A percentile compares a stretch with the other conserved stretches of the same genome.
These are phyloP conservation scores for Oryctes rhinoceros DNA, from an alignment of 1,140 invertebrate species.

Conservation along the genomic window DNA sequence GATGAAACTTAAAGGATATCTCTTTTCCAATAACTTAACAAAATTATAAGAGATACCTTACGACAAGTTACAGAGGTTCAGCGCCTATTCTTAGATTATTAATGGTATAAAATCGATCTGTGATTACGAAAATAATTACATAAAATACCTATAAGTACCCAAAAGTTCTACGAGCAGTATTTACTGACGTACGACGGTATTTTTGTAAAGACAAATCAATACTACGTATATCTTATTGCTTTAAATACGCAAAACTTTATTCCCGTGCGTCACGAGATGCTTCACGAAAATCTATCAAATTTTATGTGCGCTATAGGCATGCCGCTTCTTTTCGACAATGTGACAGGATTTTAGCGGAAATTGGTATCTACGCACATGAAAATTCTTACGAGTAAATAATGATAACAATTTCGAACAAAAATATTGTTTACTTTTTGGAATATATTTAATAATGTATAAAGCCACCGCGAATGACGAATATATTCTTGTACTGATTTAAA, in stretches of 20 bases:
- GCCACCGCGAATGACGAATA: too few species aligned
- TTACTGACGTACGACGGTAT: not conserved
- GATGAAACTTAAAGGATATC: too few species aligned
- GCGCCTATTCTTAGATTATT: not conserved
- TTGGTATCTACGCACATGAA: not conserved
- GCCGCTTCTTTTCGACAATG: not conserved
- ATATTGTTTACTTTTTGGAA: too few species aligned
- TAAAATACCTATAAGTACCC: constrained; percentile 2
- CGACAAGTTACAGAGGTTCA: too few species aligned
- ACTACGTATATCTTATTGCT: not conserved
- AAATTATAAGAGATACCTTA: too few species aligned
- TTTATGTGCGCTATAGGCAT: not conserved
- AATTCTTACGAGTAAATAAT: not conserved
- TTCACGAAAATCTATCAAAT: not conserved
- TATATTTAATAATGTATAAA: too few species aligned
- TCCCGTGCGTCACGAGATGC: not conserved
- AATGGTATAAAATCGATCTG: not conserved
- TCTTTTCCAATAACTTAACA: too few species aligned
- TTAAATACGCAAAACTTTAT: not conserved
- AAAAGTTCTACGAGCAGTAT: not conserved
- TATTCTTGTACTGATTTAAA: too few species aligned
- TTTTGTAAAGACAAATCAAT: constrained; percentile 9
- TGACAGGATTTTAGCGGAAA: not conserved
- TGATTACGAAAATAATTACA: not conserved
- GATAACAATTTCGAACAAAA: too few species aligned